Evolutionary conservation across 1,140 invertebrate genomes (phyloP), one percentile per base, ranked within the genome.

Genomic region (Drosophila equinoxialis): DNA sequence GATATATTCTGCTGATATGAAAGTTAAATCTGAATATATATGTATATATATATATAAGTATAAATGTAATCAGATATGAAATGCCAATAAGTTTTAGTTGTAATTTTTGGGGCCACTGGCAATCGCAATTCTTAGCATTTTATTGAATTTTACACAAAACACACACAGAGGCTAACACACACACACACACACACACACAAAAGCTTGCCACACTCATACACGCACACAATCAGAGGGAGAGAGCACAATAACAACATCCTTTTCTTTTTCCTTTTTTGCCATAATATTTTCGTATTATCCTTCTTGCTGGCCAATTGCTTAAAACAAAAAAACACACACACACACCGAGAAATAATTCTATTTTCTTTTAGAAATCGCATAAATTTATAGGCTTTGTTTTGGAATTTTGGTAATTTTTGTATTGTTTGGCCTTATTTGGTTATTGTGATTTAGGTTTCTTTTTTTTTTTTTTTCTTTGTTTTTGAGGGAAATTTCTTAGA

Each of bases 111-210:
- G 73, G 70, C 68, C 79, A 71, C 86, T 76, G 76, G 72, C 79
- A 77, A 87, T 77, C 87, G 83, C 83, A 86, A 71, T 87, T 71
- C 37, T 66, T 87, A 62, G 83, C 83, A 87, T 79, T 87, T 87
- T 86, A 86, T 86, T 86, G 82, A 82, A 86, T 86, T 86, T 86
- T 87, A 86, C 84, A 84, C 60, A 74, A 63, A n/a, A 14, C 37
- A 63, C 37, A 33, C 26, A 5, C 41, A 66, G 14, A 64, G 45
- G 62, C 68, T 23, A 30, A 71, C 54, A 58, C 54, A 71, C 73
- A 65, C 41, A 60, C 8, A 41, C 11, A 67, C 14, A 41, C n/a
- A 67, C 17, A 35, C 17, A 54, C 45, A 61, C 20, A 65, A 39
- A 62, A 63, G 42, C 73, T 67, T 67, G 61, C 71, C 58, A 51